These are phyloP conservation scores for Drosophila jambulina DNA, from an alignment of 1,140 invertebrate genomes.

Conservation along the genomic window DNA sequence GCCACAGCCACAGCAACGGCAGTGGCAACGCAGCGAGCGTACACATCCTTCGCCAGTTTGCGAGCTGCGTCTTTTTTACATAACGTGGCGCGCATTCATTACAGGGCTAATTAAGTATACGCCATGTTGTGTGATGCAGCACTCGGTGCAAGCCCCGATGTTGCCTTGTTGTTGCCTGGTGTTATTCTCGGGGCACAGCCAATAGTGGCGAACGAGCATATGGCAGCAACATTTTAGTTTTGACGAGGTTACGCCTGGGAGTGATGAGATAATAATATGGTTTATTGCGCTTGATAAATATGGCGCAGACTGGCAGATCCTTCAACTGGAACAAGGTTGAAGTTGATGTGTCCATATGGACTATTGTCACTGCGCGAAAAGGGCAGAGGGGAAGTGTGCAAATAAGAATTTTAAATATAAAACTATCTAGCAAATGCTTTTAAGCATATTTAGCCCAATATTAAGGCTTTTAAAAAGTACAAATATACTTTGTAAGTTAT, in stretches of 20 bases:
- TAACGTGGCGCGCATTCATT: conserved; percentile 42
- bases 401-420: neutral
- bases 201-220: conserved; percentile 35
- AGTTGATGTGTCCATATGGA: conserved; percentile 22
- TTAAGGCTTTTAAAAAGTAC: neutral
- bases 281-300: conserved; percentile 27
- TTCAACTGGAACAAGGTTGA: conserved; percentile 20
- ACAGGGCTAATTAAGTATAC: conserved; percentile 72
- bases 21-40: neutral
- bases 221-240: conserved; percentile 28
- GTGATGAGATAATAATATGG: conserved; percentile 48
- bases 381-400: neutral
- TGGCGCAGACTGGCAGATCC: conserved; percentile 4
- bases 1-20: conserved; percentile 33
- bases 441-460: neutral
- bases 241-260: conserved; percentile 36
- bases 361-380: neutral
- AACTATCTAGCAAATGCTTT: neutral
- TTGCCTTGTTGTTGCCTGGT: neutral
- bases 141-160: conserved; percentile 22
- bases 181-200: conserved; percentile 14
- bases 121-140: conserved; percentile 37
- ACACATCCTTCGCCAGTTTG: conserved; percentile 25
- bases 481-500: too few relatives aligned
- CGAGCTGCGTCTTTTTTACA: conserved; percentile 31